These are phyloP conservation scores for Apis florea DNA, from an alignment of 1,140 invertebrate species.

Conservation along the genomic window DNA sequence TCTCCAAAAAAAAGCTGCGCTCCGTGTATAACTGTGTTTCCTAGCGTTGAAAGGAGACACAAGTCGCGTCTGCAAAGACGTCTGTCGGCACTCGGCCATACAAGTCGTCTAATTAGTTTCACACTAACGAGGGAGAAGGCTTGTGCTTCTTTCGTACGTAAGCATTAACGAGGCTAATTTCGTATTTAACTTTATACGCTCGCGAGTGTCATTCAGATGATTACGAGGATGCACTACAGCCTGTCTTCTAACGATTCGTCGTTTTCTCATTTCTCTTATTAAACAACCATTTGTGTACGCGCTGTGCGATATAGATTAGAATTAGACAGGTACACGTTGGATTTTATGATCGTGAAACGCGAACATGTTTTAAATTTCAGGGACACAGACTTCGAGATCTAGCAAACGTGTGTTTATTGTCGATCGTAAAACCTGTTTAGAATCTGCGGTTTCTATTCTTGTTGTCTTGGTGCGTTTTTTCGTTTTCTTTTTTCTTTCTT, in stretches of 20 bases:
- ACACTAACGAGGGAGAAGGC: slow-evolving; percentile 49
- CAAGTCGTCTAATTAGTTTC: slow-evolving; percentile 63
- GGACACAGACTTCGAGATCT: background rate
- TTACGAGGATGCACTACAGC: slow-evolving; percentile 32
- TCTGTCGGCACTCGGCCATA: slow-evolving; percentile 13
- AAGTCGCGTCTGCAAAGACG: slow-evolving; percentile 10
- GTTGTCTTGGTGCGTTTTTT: background rate
- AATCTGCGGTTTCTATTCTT: background rate
- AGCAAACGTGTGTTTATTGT: background rate
- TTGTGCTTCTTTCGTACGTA: slow-evolving; percentile 41
- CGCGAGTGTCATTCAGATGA: slow-evolving; percentile 56
- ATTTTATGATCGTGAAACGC: background rate
- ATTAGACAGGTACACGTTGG: background rate
- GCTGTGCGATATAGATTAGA: background rate
- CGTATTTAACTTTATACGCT: slow-evolving; percentile 54
- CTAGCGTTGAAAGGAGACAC: background rate
- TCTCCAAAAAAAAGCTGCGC: background rate
- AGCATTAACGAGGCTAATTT: slow-evolving; percentile 62
- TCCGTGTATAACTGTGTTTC: background rate
- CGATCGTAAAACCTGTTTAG: slow-evolving; percentile 10
- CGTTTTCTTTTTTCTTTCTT: background rate
- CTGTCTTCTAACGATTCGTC: slow-evolving; percentile 33
- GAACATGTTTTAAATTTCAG: slow-evolving; percentile 2
- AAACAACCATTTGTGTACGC: background rate
- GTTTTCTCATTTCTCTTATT: background rate